phyloP scores from a whole-genome alignment of 2,797 vertebrate species.

The Gallinago stenura region DNA sequence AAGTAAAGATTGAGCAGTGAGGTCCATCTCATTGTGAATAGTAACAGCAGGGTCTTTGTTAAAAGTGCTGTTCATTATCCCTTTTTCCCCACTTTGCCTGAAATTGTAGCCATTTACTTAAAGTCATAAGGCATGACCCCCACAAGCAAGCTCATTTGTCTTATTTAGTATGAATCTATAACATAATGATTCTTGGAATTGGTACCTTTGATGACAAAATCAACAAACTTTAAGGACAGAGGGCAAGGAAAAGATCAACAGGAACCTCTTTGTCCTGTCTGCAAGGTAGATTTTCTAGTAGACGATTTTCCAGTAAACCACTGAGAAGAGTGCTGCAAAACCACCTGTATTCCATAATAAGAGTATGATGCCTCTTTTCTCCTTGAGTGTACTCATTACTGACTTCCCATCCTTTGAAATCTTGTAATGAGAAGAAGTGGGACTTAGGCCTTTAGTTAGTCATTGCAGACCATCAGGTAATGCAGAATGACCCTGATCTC shows the following conservation, averaged over 20 bases:
- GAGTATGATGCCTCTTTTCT: background rate
- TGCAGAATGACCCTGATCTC: background rate
- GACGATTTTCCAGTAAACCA: background rate
- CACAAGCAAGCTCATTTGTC: background rate
- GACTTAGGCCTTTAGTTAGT: background rate
- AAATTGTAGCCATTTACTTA: background rate
- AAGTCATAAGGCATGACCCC: background rate
- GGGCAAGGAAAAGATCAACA: background rate
- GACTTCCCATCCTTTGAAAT: background rate
- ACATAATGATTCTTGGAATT: background rate
- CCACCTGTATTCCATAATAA: background rate
- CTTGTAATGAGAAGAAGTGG: rapidly evolving
- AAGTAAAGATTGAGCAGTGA: background rate
- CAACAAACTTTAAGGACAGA: background rate
- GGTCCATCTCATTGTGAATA: background rate
- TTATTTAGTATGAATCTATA: background rate
- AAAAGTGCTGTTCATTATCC: background rate
- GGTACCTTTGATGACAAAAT: background rate
- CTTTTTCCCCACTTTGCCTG: background rate
- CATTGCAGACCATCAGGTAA: background rate
- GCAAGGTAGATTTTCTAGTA: background rate
- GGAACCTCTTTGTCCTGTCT: background rate
- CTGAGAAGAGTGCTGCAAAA: background rate
- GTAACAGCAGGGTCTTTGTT: rapidly evolving
- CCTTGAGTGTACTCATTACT: background rate